These are phyloP conservation scores for Ethmia dodecea DNA, from an alignment of 2,888 invertebrate genomes.

Conservation along the genomic window DNA sequence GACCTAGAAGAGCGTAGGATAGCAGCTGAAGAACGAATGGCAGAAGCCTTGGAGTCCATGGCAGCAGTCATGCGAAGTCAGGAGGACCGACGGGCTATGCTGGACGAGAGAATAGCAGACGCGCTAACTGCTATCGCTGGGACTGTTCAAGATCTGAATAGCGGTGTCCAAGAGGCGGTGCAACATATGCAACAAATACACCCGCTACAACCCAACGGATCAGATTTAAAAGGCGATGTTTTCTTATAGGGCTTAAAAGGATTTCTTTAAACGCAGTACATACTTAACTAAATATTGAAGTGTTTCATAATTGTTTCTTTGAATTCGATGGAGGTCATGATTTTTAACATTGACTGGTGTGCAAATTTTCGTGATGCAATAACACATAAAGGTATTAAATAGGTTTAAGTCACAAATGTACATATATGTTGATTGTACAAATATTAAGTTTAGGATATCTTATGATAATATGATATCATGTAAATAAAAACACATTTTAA, in stretches of 20 bases:
- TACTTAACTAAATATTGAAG: neutral
- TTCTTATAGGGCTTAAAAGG: too few species aligned
- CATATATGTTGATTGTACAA: too few species aligned
- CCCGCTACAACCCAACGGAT: slow-evolving; percentile 31
- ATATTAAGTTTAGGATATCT: too few species aligned
- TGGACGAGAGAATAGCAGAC: slow-evolving; percentile 49
- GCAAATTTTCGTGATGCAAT: too few species aligned
- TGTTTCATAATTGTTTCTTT: too few species aligned
- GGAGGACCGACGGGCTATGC: slow-evolving; percentile 41
- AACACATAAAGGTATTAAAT: too few species aligned
- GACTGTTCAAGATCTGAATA: slow-evolving; percentile 51
- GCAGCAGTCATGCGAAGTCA: slow-evolving; percentile 44
- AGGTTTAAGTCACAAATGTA: too few species aligned
- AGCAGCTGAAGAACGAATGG: slow-evolving; percentile 57
- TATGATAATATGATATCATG: too few species aligned
- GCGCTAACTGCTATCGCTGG: slow-evolving; percentile 48
- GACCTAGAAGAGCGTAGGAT: slow-evolving; percentile 57
- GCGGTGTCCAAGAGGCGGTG: slow-evolving; percentile 47
- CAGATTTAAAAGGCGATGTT: slow-evolving; percentile 39
- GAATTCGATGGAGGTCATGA: too few species aligned
- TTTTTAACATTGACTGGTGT: too few species aligned
- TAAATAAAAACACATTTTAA: too few species aligned
- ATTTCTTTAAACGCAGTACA: neutral
- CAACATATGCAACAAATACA: slow-evolving; percentile 39
- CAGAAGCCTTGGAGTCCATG: slow-evolving; percentile 52